Evolutionary conservation across 2,888 invertebrate species (phyloP), one percentile per base, ranked within the genome.

Genomic region (Lasioglossum leucozonium): DNA sequence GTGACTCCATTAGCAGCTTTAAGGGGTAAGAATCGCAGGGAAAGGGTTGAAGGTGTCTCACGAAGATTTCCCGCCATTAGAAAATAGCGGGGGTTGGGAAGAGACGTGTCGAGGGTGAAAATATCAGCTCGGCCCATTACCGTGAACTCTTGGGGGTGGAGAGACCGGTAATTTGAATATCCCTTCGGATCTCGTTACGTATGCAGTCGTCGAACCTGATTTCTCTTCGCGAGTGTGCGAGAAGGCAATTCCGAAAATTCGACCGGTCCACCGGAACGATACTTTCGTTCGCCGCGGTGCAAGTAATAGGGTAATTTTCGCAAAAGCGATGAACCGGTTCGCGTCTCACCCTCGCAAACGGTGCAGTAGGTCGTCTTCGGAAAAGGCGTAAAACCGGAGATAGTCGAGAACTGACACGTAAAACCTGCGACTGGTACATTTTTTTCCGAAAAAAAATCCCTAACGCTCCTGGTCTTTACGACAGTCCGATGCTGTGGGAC

Each of bases 101-200:
- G 62, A 5, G 62, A 62, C 30, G 62, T 26, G 62, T 62, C 62
- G 62, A 30, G 62, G 30, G 62, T 62, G 62, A 62, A 62, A 62
- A 62, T 62, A 62, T 62, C 62, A 30, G 58, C 26, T 58, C 58
- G 58, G 62, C 62, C 40, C 78, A 80, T 79, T 79, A 81, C 76
- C 65, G 72, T 73, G 51, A 42, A 47, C 71, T 74, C 51, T n/a
- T n/a, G n/a, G n/a, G 75, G 73, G 55, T 47, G 55, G 44, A 73
- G 51, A 72, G 34, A 67, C 51, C 72, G 73, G 80, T 82, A 86
- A 84, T 88, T 86, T 84, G 79, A 88, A 88, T 88, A 81, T 79
- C 75, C 78, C 69, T 76, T 78, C 69, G 71, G 72, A 65, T 74
- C 84, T 84, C 78, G 78, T 84, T 84, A 78, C 72, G 77, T 73